Evolutionary conservation across 2,797 vertebrate genomes (phyloP).

Genomic region (Anguilla obscura): DNA sequence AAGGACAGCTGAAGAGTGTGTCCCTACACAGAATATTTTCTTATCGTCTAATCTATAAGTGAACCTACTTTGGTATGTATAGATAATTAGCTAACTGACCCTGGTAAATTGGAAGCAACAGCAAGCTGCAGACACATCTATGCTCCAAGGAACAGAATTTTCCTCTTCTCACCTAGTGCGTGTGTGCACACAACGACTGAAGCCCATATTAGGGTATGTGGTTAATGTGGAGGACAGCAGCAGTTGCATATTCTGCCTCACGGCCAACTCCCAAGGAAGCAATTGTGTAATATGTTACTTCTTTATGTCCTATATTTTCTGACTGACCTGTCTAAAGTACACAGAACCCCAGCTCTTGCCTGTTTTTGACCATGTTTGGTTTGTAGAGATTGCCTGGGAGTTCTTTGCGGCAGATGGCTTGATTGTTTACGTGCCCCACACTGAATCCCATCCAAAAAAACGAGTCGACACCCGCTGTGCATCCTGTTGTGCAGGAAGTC

Average conservation of each 20-base stretch:
- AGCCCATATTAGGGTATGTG: neutral
- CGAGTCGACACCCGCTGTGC: neutral
- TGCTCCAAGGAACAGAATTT: neutral
- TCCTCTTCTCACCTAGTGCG: neutral
- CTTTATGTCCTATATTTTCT: neutral
- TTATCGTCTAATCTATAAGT: neutral
- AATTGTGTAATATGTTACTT: neutral
- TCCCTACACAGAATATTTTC: neutral
- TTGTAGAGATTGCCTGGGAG: neutral
- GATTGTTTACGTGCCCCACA: neutral
- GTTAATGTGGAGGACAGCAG: neutral
- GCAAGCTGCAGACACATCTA: neutral
- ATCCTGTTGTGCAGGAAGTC: slow-evolving; percentile 20
- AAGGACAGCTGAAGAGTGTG: neutral
- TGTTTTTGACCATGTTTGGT: neutral
- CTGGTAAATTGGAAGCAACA: neutral
- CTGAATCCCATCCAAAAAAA: neutral
- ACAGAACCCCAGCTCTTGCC: neutral
- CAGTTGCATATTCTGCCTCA: neutral
- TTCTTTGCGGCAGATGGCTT: neutral
- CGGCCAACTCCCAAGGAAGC: neutral
- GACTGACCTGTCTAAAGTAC: neutral
- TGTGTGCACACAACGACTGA: neutral
- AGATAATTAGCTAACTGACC: neutral
- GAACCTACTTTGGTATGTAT: neutral